Evolutionary conservation across 2,888 invertebrate genomes (phyloP), one percentile per base, ranked within the genome.

Genomic region (Nineta flava): DNA sequence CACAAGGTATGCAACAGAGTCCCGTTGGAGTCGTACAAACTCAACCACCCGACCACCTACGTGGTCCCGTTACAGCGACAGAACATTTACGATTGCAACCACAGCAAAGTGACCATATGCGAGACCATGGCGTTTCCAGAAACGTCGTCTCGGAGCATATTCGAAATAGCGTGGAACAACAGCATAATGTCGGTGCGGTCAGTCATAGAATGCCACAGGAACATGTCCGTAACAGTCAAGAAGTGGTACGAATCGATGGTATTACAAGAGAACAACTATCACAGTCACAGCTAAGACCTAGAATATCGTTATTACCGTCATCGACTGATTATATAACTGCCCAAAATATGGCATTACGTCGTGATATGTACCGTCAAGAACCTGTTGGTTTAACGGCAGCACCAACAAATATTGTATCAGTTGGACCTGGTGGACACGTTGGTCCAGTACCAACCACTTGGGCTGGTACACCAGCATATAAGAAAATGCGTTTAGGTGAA

Each of bases 281-380:
- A 19, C 52, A 52, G 46, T 47, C 46, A 31, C 43, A 46, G 47
- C 17, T 52, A 42, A 42, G 47, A 55, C 73, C 72, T 63, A 69
- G 79, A 63, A 77, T 85, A 69, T 83, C 83, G 50, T 72, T 83
- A 63, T 73, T 83, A 62, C 77, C 79, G 56, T 73, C 75, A 48
- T 53, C 19, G 51, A 53, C 54, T 48, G 54, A 54, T 48, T 55
- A 55, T 44, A 52, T 55, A 51, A 48, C 52, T 44, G 53, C 52
- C 50, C 54, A 54, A 48, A 53, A 53, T 52, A 54, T 52, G 53
- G 47, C 53, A 34, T 49, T 50, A 47, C 50, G 50, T 51, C 48
- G 54, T 46, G 51, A 52, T 51, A 48, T 51, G 53, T 53, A 51
- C 47, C 26, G 26, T 26, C 41, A 50, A 38, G 46, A 32, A 3